Evolutionary conservation across 2,888 invertebrate species (phyloP).

Genomic region (Tinea pellionella): DNA sequence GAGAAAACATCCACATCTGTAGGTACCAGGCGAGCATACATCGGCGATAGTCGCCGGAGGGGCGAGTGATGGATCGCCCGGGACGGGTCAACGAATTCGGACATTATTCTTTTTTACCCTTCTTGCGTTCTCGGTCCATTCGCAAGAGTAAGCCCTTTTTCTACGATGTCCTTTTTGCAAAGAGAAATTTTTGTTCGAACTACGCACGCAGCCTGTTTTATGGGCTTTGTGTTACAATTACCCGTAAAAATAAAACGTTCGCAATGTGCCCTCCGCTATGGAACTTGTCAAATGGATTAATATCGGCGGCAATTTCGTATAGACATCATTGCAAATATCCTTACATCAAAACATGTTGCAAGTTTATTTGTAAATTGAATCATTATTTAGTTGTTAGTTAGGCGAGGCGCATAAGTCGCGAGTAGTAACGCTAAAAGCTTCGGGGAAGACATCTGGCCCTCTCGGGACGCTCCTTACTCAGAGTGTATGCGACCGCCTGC

Average conservation of each 20-base stretch:
- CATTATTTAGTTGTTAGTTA: slow-evolving; percentile 17
- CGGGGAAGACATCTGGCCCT: slow-evolving; percentile 27
- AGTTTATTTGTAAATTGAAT: background rate
- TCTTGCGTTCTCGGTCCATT: slow-evolving; percentile 57
- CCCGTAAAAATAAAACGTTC: slow-evolving; percentile 65
- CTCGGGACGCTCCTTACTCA: slow-evolving; percentile 30
- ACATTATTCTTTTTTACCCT: slow-evolving; percentile 72
- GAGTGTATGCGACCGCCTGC: slow-evolving; percentile 34
- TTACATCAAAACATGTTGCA: too few species aligned
- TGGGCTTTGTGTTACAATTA: slow-evolving; percentile 63
- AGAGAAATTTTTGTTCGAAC: slow-evolving; percentile 51
- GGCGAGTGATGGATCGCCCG: slow-evolving; percentile 68
- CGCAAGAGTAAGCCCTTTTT: slow-evolving; percentile 68
- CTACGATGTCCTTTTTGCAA: slow-evolving; percentile 60
- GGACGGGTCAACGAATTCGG: slow-evolving; percentile 72
- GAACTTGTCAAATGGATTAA: slow-evolving; percentile 1
- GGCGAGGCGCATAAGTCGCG: slow-evolving; percentile 35
- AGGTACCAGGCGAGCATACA: slow-evolving; percentile 38
- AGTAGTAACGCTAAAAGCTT: slow-evolving; percentile 43
- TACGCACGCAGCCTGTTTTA: slow-evolving; percentile 45
- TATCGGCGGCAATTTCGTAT: background rate
- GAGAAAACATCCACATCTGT: slow-evolving; percentile 51
- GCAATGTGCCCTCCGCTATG: slow-evolving; percentile 27
- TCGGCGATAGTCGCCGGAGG: slow-evolving; percentile 56
- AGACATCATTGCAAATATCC: background rate